Conservation (phyloP, 1,140 invertebrate species). For the Holotrichia oblita region DNA sequence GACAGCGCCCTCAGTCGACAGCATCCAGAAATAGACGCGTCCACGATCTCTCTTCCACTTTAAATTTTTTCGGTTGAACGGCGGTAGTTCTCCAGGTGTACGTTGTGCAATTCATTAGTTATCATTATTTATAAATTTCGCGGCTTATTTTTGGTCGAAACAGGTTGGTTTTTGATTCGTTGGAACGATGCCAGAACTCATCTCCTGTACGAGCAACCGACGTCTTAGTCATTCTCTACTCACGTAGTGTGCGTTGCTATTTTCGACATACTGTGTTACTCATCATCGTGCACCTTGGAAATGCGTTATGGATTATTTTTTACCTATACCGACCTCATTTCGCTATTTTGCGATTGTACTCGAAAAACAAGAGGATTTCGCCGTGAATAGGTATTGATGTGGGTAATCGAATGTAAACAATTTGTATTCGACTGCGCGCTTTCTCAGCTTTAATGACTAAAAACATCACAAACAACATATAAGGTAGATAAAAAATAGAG, state of each 20-base stretch:
- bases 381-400: not conserved
- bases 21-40: not conserved
- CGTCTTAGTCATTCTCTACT: constrained; percentile 30
- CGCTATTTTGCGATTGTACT: constrained; percentile 11
- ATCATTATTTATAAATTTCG: constrained; percentile 31
- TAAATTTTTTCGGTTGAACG: not conserved
- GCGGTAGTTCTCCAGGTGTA: not conserved
- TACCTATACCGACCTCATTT: constrained; percentile 21
- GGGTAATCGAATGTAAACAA: not conserved
- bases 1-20: not conserved
- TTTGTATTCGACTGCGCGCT: not conserved
- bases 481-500: no score
- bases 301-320: constrained; percentile 37
- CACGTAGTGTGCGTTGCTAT: constrained; percentile 18
- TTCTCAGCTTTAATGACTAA: no score
- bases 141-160: constrained; percentile 22
- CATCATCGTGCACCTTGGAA: constrained; percentile 34
- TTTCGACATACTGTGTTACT: constrained; percentile 25
- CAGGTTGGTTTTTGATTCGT: constrained; percentile 33
- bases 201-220: constrained; percentile 1
- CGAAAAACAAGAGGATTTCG: constrained; percentile 5
- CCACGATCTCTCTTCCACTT: not conserved
- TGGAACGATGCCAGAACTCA: not conserved
- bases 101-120: constrained; percentile 32
- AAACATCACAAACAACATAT: no score